phyloP scores from a whole-genome alignment of 2,797 vertebrate species.

The Eidolon dupreanum region DNA sequence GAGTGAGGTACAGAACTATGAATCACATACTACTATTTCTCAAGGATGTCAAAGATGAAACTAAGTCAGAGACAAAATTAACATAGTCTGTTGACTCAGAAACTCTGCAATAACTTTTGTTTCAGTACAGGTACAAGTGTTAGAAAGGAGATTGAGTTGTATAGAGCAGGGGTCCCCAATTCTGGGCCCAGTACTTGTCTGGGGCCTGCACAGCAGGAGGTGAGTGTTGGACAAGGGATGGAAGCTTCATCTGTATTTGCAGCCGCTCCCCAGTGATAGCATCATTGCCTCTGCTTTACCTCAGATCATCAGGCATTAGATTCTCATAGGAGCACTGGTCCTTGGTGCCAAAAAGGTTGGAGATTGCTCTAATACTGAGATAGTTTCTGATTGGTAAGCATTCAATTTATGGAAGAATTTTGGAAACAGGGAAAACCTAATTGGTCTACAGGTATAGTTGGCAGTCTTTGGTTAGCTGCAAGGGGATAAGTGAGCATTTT shows the following conservation, averaged over 20 bases:
- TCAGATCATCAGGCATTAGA: too few relatives aligned
- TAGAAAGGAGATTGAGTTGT: background rate
- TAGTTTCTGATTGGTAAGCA: background rate
- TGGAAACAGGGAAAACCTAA: background rate
- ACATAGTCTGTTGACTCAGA: background rate
- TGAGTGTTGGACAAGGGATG: too few relatives aligned
- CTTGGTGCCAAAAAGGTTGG: too few relatives aligned
- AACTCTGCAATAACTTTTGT: background rate
- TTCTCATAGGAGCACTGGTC: too few relatives aligned
- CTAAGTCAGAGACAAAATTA: background rate
- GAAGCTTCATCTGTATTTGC: too few relatives aligned
- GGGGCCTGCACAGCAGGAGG: too few relatives aligned
- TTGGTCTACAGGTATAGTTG: background rate
- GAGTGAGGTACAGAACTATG: background rate
- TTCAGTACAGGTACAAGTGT: background rate
- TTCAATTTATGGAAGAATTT: background rate
- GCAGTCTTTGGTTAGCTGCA: background rate
- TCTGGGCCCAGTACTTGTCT: too few relatives aligned
- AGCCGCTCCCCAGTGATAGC: too few relatives aligned
- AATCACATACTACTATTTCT: background rate
- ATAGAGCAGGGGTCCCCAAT: background rate
- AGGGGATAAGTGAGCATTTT: background rate
- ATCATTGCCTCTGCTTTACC: too few relatives aligned
- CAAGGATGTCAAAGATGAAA: background rate
- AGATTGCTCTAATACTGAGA: background rate